Conservation (phyloP, 2,113 vertebrate species). For the Australoheros scitulus region DNA sequence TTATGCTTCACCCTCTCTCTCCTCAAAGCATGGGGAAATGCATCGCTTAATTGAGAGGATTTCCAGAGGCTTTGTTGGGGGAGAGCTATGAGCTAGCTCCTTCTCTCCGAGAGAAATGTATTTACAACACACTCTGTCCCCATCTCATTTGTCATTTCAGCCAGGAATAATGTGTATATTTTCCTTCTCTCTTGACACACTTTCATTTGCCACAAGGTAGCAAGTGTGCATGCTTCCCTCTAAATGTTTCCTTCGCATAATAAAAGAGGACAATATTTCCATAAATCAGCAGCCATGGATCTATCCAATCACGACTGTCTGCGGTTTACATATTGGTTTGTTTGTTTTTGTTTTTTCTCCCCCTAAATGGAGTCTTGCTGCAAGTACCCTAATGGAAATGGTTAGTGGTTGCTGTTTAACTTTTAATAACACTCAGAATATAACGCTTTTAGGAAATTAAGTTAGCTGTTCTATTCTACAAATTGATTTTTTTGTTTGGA, state of each 20-base stretch:
- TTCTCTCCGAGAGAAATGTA: constrained; percentile 60
- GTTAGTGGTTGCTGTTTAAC: not conserved
- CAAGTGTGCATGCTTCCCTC: constrained; percentile 42
- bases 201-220: constrained; percentile 60
- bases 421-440: not conserved
- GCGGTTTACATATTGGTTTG: not conserved
- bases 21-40: constrained; percentile 51
- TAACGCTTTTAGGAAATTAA: not conserved
- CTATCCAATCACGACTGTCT: constrained; percentile 28
- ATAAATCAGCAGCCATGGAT: constrained; percentile 60
- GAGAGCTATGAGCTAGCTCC: constrained; percentile 36
- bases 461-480: not conserved
- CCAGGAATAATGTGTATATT: constrained; percentile 64
- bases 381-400: constrained; percentile 3
- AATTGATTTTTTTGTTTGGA: not conserved
- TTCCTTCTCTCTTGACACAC: constrained; percentile 51
- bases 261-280: constrained; percentile 53
- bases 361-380: not conserved
- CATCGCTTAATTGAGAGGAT: constrained; percentile 68
- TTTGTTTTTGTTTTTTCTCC: not conserved
- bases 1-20: constrained; percentile 54
- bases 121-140: constrained; percentile 57
- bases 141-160: constrained; percentile 69
- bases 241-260: constrained; percentile 57
- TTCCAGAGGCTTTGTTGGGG: constrained; percentile 62